phyloP scores from a whole-genome alignment of 92 coral and sea anemone species.

The Paragorgia papillata region DNA sequence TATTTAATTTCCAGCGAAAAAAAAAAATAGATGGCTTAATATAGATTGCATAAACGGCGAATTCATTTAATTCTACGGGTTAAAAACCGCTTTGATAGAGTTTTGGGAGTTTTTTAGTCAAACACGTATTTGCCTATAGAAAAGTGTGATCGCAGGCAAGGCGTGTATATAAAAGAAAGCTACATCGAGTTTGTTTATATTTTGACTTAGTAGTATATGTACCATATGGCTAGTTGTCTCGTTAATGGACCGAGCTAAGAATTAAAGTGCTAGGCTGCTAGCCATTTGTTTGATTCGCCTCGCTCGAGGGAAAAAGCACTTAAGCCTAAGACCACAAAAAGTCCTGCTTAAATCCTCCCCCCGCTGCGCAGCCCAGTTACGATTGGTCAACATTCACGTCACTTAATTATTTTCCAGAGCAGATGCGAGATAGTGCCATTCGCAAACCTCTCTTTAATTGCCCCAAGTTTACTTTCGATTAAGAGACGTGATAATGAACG shows the following conservation, averaged over 20 bases:
- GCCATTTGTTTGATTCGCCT: not conserved
- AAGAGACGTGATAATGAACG: constrained; percentile 16
- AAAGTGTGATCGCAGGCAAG: too few species aligned
- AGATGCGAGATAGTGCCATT: constrained; percentile 36
- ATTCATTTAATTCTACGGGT: too few species aligned
- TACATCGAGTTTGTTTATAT: too few species aligned
- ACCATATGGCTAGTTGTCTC: not conserved
- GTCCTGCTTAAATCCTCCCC: not conserved
- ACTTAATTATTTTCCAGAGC: constrained; percentile 44
- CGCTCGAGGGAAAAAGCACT: not conserved
- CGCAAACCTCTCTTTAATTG: constrained; percentile 29
- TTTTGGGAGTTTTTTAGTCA: too few species aligned
- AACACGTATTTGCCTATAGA: too few species aligned
- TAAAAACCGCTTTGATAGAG: too few species aligned
- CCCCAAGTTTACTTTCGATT: constrained; percentile 42
- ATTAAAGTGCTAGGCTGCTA: not conserved
- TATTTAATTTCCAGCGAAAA: too few species aligned
- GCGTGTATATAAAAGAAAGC: too few species aligned
- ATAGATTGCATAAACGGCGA: too few species aligned
- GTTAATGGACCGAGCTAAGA: not conserved
- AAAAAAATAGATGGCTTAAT: too few species aligned
- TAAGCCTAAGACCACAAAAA: not conserved
- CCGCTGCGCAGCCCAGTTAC: not conserved
- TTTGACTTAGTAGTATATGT: too few species aligned
- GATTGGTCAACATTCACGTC: constrained; percentile 30